These are phyloP conservation scores for Epicampocera succincta DNA, from an alignment of 2,888 invertebrate genomes.

Conservation along the genomic window DNA sequence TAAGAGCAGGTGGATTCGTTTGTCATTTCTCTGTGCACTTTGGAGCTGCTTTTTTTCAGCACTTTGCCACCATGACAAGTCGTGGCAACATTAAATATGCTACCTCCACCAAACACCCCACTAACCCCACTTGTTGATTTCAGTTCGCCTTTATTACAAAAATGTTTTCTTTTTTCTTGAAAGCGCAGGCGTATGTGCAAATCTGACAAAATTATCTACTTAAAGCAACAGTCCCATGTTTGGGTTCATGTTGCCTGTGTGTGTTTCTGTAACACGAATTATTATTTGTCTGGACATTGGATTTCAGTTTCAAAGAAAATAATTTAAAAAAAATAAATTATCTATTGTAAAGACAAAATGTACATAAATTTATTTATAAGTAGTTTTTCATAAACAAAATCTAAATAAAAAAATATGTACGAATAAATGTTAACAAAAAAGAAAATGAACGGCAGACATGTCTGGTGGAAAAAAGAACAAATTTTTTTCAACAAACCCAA, in stretches of 20 bases:
- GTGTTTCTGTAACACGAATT: background rate
- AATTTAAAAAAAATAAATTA: constrained; percentile 54
- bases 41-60: background rate
- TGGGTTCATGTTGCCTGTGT: constrained; percentile 5
- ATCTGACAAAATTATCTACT: constrained; percentile 31
- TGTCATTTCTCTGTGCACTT: constrained; percentile 12
- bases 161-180: no score
- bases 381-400: constrained; percentile 56
- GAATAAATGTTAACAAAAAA: background rate
- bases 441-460: constrained; percentile 53
- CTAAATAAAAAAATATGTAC: constrained; percentile 34
- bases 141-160: constrained; percentile 8
- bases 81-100: background rate
- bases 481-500: constrained; percentile 23
- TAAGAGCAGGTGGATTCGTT: constrained; percentile 43
- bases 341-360: constrained; percentile 53
- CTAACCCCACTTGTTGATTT: constrained; percentile 53
- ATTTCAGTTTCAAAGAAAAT: constrained; percentile 10
- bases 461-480: constrained; percentile 43
- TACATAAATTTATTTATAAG: constrained; percentile 45
- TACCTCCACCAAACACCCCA: constrained; percentile 22
- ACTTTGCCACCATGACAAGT: constrained; percentile 42
- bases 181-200: constrained; percentile 65
- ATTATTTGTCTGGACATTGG: constrained; percentile 52
- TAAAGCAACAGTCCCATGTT: constrained; percentile 23